These are phyloP conservation scores for Protonibea diacanthus DNA, from an alignment of 2,797 vertebrate genomes.

Conservation along the genomic window DNA sequence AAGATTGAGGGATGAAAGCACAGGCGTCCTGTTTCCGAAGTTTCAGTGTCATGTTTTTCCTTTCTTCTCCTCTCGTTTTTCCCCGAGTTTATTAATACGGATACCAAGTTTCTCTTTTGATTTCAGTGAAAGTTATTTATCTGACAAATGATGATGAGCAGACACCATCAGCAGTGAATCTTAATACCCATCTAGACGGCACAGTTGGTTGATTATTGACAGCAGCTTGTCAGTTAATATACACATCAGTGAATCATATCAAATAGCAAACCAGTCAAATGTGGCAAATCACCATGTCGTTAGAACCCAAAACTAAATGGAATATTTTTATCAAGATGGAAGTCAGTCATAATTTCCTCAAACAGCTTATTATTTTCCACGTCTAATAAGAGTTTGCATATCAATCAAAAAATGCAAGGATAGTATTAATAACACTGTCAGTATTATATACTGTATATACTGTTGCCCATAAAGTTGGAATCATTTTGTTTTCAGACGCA, in stretches of 20 bases:
- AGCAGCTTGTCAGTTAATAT: constrained; percentile 70
- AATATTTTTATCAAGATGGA: constrained; percentile 60
- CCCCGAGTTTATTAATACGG: constrained; percentile 40
- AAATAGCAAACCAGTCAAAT: constrained; percentile 65
- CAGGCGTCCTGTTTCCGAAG: constrained; percentile 50
- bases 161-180: constrained; percentile 42
- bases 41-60: constrained; percentile 40
- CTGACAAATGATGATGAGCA: constrained; percentile 74
- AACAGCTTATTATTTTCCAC: constrained; percentile 47
- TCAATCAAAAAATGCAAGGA: constrained; percentile 3
- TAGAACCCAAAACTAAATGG: constrained; percentile 60
- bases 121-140: constrained; percentile 65
- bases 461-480: too few relatives aligned
- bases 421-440: constrained; percentile 32
- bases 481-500: too few relatives aligned
- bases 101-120: constrained; percentile 55
- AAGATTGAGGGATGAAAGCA: constrained; percentile 70
- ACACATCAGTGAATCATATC: constrained; percentile 57
- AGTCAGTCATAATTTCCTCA: constrained; percentile 65
- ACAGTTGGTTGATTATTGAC: constrained; percentile 70
- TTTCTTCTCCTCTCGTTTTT: neutral
- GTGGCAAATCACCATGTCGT: constrained; percentile 57
- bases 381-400: constrained; percentile 33
- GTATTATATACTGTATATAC: neutral
- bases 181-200: constrained; percentile 42